A percentile compares a stretch with the other conserved stretches of the same genome.
Conservation (phyloP, 2,888 invertebrate species). For the Pantelozetes paolii region DNA sequence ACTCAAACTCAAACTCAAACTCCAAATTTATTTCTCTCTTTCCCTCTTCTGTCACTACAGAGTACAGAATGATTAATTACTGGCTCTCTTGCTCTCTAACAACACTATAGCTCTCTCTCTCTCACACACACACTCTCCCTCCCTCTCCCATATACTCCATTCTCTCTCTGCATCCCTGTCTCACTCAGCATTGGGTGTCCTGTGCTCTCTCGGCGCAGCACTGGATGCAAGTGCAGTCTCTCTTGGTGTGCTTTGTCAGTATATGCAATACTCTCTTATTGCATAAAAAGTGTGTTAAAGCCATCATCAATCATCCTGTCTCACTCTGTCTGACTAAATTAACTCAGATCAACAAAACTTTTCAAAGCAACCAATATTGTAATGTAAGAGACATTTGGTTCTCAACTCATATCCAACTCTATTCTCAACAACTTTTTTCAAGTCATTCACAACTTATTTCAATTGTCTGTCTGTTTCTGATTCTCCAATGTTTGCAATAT, state of each 20-base stretch:
- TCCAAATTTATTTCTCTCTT: constrained; percentile 44
- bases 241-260: neutral
- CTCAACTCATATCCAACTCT: constrained; percentile 23
- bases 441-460: constrained; percentile 30
- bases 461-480: neutral
- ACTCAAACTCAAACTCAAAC: constrained; percentile 38
- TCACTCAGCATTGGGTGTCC: constrained; percentile 16
- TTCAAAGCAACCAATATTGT: constrained; percentile 41
- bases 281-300: constrained; percentile 40
- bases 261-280: constrained; percentile 20
- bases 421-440: constrained; percentile 27
- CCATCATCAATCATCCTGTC: constrained; percentile 48
- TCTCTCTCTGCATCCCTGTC: constrained; percentile 17
- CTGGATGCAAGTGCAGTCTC: neutral
- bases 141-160: neutral
- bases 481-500: neutral
- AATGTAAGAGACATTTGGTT: constrained; percentile 37
- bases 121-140: neutral
- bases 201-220: neutral
- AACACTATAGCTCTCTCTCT: constrained; percentile 25
- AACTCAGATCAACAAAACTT: constrained; percentile 46
- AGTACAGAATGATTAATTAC: constrained; percentile 45
- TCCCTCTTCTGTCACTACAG: constrained; percentile 43
- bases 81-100: constrained; percentile 37
- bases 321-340: constrained; percentile 48